These are phyloP conservation scores for Arenaria interpres DNA, from an alignment of 2,113 vertebrate species.

Conservation along the genomic window DNA sequence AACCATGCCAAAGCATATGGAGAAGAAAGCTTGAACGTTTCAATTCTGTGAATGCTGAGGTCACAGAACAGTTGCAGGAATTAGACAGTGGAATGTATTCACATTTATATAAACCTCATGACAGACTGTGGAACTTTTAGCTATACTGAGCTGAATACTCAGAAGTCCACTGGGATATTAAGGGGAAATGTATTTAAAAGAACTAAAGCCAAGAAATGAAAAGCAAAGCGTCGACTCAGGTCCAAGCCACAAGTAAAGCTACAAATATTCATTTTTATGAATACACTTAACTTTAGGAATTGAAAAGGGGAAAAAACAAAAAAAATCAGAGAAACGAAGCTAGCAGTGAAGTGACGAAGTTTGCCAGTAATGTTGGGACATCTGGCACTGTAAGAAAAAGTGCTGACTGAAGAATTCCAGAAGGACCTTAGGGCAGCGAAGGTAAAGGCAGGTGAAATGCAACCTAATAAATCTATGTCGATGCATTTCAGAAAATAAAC, in stretches of 20 bases:
- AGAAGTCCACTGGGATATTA: rapidly evolving
- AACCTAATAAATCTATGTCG: not conserved
- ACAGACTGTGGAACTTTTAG: not conserved
- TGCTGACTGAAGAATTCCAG: not conserved
- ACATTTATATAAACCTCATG: not conserved
- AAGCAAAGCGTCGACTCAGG: not conserved
- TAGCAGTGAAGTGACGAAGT: not conserved
- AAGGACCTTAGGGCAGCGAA: rapidly evolving
- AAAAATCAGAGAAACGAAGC: not conserved
- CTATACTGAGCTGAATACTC: not conserved
- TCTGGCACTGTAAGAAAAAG: not conserved
- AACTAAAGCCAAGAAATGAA: not conserved
- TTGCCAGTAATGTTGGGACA: not conserved
- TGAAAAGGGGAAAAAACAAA: not conserved
- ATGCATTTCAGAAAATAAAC: not conserved
- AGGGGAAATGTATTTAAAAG: not conserved
- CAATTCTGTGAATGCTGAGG: not conserved
- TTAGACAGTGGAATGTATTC: rapidly evolving
- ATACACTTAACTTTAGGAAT: not conserved
- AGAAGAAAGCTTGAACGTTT: not conserved
- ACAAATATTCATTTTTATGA: not conserved
- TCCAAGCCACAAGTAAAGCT: not conserved
- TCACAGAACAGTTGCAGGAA: rapidly evolving
- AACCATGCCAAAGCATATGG: rapidly evolving
- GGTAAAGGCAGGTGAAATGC: not conserved